These are phyloP conservation scores for Tipula confusa DNA, from an alignment of 2,888 invertebrate genomes.

Conservation along the genomic window DNA sequence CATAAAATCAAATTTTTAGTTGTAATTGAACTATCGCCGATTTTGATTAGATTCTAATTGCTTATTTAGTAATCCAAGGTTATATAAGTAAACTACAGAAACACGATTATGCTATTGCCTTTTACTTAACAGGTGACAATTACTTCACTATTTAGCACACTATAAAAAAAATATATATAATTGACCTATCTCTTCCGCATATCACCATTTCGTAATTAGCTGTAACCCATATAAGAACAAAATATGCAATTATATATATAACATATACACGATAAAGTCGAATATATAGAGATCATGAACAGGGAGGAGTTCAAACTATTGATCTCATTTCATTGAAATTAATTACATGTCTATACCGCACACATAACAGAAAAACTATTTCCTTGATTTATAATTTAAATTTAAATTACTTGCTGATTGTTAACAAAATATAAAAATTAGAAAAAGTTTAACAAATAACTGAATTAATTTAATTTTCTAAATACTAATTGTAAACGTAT, in stretches of 20 bases:
- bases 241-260: background rate
- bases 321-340: background rate
- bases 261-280: too few species aligned
- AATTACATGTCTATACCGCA: background rate
- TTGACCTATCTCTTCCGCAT: background rate
- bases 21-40: too few species aligned
- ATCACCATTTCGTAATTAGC: background rate
- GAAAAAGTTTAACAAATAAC: too few species aligned
- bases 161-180: too few species aligned
- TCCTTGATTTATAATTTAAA: background rate
- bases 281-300: background rate
- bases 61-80: too few species aligned
- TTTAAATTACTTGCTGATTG: background rate
- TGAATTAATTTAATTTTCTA: background rate
- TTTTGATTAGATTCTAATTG: too few species aligned
- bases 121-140: too few species aligned
- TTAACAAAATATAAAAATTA: background rate
- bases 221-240: background rate
- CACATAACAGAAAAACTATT: background rate
- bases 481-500: background rate
- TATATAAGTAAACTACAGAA: too few species aligned
- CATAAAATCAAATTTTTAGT: too few species aligned
- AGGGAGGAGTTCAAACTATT: background rate
- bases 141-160: too few species aligned
- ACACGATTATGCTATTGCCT: too few species aligned